phyloP scores from a whole-genome alignment of 2,888 invertebrate species.

The Scotopteryx bipunctaria region DNA sequence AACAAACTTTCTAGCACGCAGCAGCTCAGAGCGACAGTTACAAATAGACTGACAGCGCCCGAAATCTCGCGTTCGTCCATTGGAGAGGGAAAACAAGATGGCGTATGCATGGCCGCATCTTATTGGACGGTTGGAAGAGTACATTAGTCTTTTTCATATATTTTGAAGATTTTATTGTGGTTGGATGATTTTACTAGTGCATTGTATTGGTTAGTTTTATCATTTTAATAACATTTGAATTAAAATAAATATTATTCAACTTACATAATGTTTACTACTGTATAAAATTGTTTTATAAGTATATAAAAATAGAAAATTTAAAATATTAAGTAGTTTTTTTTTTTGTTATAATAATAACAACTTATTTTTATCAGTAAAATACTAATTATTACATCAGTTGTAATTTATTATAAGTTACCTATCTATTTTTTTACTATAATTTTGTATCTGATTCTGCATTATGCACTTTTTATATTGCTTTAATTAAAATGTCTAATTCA shows the following conservation, averaged over 20 bases:
- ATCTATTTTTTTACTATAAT: no score
- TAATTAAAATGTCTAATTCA: no score
- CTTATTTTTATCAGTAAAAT: no score
- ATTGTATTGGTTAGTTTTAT: neutral
- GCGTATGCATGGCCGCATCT: conserved; percentile 40
- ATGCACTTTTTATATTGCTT: no score
- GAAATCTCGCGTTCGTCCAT: conserved; percentile 36
- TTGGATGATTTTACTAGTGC: conserved; percentile 2
- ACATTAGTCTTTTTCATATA: conserved; percentile 36
- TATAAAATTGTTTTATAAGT: neutral
- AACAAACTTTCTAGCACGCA: neutral
- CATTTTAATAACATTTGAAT: no score
- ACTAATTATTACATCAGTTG: no score
- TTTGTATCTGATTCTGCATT: no score
- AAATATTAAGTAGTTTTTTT: no score
- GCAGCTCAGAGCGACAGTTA: conserved; percentile 11
- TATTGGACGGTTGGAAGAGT: conserved; percentile 26
- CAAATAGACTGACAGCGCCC: conserved; percentile 26
- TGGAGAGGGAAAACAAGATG: conserved; percentile 64
- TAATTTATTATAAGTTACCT: no score
- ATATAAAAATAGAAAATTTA: no score
- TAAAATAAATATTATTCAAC: no score
- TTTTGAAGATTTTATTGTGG: conserved; percentile 26
- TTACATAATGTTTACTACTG: neutral
- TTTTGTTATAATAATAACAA: no score